Conservation (phyloP, 2,797 vertebrate genomes). For the Lophotriccus pileatus region DNA sequence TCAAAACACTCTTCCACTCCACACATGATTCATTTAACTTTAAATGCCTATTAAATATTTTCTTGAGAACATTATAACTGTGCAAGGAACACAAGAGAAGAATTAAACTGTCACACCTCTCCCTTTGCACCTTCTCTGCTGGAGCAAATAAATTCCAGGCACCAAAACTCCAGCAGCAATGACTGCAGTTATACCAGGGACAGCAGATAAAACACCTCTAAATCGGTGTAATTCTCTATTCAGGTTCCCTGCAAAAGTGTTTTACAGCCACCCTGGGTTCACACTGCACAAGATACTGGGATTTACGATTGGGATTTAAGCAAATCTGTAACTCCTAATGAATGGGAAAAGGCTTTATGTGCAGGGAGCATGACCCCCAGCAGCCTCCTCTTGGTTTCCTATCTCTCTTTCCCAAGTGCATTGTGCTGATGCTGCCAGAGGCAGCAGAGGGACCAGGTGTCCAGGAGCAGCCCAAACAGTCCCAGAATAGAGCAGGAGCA, state of each 20-base stretch:
- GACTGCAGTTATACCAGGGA: not conserved
- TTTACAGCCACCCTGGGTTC: slow-evolving; percentile 35
- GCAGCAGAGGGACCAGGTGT: not conserved
- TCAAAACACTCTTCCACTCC: not conserved
- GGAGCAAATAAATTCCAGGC: slow-evolving; percentile 42
- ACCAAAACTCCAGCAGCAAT: not conserved
- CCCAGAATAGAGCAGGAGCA: not conserved
- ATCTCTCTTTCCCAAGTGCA: not conserved
- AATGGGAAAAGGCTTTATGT: not conserved
- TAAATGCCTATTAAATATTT: not conserved
- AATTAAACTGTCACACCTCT: slow-evolving; percentile 58
- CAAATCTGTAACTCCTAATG: slow-evolving; percentile 17
- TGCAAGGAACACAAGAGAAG: slow-evolving; percentile 33
- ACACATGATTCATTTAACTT: not conserved
- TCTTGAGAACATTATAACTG: slow-evolving; percentile 7
- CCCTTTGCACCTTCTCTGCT: slow-evolving; percentile 47
- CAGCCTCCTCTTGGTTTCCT: not conserved
- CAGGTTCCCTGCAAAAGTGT: slow-evolving; percentile 13
- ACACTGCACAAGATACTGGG: not conserved
- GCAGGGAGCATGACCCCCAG: not conserved
- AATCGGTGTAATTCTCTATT: slow-evolving; percentile 37
- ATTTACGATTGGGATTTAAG: slow-evolving; percentile 2
- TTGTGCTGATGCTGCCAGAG: not conserved
- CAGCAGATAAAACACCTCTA: slow-evolving; percentile 59
- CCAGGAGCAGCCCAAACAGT: not conserved